Percentiles rank a stretch among this genome's conserved stretches.
Evolutionary conservation across 2,113 vertebrate genomes (phyloP).

Genomic region (Origma solitaria): DNA sequence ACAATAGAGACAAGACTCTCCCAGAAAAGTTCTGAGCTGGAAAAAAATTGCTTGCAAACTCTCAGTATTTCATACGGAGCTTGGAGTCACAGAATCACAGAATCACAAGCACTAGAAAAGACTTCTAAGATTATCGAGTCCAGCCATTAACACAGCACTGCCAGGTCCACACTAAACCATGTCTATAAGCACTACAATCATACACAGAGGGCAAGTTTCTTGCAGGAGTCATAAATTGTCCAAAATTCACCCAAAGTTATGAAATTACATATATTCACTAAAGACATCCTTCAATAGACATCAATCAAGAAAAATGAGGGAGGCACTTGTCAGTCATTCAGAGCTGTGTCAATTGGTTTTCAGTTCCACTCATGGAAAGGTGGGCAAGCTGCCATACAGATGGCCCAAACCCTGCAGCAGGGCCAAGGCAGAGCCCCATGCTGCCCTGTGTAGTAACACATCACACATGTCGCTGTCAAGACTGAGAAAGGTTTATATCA

Average conservation of each 20-base stretch:
- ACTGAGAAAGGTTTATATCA: background rate
- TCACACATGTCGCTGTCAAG: background rate
- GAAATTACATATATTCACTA: background rate
- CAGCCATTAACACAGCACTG: background rate
- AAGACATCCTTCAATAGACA: background rate
- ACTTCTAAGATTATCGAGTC: rapidly evolving
- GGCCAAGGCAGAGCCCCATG: background rate
- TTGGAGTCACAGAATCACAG: background rate
- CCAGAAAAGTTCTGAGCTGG: background rate
- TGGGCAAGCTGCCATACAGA: background rate
- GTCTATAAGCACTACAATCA: background rate
- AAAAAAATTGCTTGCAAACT: background rate
- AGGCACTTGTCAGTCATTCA: background rate
- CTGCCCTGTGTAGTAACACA: background rate
- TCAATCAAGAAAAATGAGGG: background rate
- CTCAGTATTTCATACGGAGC: background rate
- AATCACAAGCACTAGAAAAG: background rate
- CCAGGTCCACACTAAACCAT: background rate
- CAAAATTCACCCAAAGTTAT: background rate
- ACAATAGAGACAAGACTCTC: background rate
- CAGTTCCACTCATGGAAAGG: background rate
- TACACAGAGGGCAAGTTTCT: background rate
- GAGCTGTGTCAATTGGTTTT: background rate
- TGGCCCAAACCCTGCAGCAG: background rate
- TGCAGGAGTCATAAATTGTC: background rate